Percentiles rank a stretch among this genome's conserved stretches.
phyloP scores from a whole-genome alignment of 2,797 vertebrate genomes.

The Phataginus tricuspis region DNA sequence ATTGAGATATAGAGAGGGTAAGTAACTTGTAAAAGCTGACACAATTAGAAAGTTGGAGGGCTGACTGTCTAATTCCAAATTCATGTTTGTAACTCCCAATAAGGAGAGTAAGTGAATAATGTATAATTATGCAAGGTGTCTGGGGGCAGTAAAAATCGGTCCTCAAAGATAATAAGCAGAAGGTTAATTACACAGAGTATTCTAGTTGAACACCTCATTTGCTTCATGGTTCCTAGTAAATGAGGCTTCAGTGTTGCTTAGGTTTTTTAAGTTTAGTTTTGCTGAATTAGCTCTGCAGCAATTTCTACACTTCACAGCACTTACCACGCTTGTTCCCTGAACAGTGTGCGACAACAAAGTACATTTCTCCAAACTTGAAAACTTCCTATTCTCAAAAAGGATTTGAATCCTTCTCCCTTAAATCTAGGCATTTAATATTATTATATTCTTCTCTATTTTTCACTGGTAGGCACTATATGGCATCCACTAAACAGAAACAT shows the following conservation, averaged over 20 bases:
- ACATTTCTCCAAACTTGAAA: background rate
- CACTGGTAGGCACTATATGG: background rate
- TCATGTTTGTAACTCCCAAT: background rate
- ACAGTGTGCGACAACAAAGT: background rate
- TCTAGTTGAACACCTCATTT: background rate
- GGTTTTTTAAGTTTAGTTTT: background rate
- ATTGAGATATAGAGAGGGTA: background rate
- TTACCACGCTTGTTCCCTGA: background rate
- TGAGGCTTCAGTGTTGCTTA: background rate
- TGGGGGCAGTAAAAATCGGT: background rate
- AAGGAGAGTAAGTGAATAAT: background rate
- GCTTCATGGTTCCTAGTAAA: background rate
- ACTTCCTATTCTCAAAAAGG: background rate
- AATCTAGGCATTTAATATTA: background rate
- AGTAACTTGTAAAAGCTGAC: background rate
- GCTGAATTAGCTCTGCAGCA: background rate
- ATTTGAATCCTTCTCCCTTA: background rate
- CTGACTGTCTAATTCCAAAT: background rate
- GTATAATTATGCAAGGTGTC: background rate
- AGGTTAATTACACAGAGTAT: background rate
- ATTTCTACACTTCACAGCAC: background rate
- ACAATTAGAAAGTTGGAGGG: background rate
- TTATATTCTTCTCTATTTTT: background rate
- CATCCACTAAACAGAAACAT: background rate
- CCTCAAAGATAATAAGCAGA: background rate